Base-by-base conservation (phyloP, 2,797 vertebrate species). In the Dendrocincla tyrannina region DNA sequence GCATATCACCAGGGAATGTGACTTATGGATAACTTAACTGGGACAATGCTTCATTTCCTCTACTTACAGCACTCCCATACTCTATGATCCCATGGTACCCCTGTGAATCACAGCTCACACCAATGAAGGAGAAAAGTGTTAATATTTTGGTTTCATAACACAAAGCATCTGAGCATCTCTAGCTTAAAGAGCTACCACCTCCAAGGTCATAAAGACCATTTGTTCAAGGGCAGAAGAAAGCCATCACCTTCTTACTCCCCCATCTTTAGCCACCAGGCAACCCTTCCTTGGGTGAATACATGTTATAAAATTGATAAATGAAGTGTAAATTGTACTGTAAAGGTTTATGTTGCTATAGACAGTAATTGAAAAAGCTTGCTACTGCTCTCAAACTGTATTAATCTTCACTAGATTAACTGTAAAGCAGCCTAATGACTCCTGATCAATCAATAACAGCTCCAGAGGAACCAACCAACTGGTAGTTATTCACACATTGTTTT, bases 1-100 rank as follows among this genome's bases (percentile, higher is more conserved):
- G 58, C 55, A 19, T 5, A 12, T 8, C 33, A 15, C 9, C 20
- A 23, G n/a, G 44, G 42, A 84, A 24, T 0, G 0, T 2, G 19
- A 50, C 7, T 9, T 0, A 12, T 0, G 35, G 56, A 37, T 14
- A 55, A 33, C 12, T 14, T 5, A 32, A 44, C 35, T 3, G 9
- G 42, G 15, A 6, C 22, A 42, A 35, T 0, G 4, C 33, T 81
- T 28, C 70, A 2, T 18, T 42, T n/a, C 22, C 53, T 37, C 63
- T 13, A 13, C 42, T 44, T 10, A 16, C 13, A 88, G 78, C 27
- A 49, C 33, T 82, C 69, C 84, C 68, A 55, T 11, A 1, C 55
- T 12, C 4, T 17, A 2, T 12, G 59, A 49, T 44, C 42, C 67
- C 27, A 3, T 1, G 23, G 42, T 30, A 53, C 13, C 46, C 53